phyloP scores from a whole-genome alignment of 2,888 invertebrate species.

The Chalcis sispes region DNA sequence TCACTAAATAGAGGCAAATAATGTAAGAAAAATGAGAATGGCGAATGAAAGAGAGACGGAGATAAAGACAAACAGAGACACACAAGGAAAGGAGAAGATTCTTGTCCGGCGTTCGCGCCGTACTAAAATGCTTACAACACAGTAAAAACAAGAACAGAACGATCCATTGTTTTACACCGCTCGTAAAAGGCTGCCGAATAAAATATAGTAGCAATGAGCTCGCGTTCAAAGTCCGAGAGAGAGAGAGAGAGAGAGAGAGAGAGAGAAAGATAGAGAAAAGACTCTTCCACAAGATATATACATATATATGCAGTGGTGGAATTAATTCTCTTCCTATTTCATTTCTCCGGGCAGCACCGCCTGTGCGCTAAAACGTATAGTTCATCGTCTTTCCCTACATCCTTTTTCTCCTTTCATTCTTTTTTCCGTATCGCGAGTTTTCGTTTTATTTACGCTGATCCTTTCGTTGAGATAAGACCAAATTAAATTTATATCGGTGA shows the following conservation, averaged over 20 bases:
- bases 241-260: background rate
- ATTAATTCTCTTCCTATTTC: slow-evolving; percentile 53
- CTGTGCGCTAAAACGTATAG: background rate
- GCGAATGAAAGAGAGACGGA: background rate
- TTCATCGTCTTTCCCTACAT: background rate
- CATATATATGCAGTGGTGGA: background rate
- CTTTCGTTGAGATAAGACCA: slow-evolving; percentile 42
- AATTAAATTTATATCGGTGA: slow-evolving; percentile 54
- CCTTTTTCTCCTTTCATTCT: background rate
- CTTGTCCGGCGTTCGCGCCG: slow-evolving; percentile 40
- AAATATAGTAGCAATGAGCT: slow-evolving; percentile 62
- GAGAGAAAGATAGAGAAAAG: background rate
- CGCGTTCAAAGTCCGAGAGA: background rate
- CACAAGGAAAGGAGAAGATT: slow-evolving; percentile 35
- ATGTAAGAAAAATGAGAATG: background rate
- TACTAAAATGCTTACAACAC: slow-evolving; percentile 58
- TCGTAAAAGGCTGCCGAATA: slow-evolving; percentile 67
- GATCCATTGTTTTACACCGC: slow-evolving; percentile 71
- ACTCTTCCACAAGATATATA: background rate
- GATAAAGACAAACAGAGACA: slow-evolving; percentile 13
- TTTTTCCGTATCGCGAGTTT: background rate
- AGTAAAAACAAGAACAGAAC: slow-evolving; percentile 67
- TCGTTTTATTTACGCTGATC: slow-evolving; percentile 43
- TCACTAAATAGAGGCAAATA: no score
- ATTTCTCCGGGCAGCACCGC: slow-evolving; percentile 26